Evolutionary conservation across 2,797 vertebrate genomes (phyloP).

Genomic region (Gymnothorax reevesii): DNA sequence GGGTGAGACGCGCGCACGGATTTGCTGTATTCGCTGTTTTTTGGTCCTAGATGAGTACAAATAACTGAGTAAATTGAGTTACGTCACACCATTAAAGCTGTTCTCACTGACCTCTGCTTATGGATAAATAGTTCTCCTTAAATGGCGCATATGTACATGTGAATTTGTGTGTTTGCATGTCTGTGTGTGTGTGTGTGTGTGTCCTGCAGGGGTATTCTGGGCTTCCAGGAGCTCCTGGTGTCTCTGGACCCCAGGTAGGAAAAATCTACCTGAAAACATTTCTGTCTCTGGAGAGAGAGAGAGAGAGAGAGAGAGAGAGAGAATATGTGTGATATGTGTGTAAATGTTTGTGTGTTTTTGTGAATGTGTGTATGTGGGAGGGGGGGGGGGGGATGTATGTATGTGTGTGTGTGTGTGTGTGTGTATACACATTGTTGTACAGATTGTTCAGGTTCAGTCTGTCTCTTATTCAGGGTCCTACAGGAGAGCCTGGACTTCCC

Average conservation of each 20-base stretch:
- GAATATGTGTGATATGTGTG: no score
- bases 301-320: no score
- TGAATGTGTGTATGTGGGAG: not conserved
- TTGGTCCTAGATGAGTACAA: not conserved
- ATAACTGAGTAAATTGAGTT: not conserved
- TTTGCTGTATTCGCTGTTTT: no score
- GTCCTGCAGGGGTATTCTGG: not conserved
- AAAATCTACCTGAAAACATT: not conserved
- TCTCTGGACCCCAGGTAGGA: not conserved
- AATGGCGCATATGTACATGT: not conserved
- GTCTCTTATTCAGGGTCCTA: constrained; percentile 52
- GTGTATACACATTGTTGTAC: not conserved
- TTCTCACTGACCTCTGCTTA: not conserved
- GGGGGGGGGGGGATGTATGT: not conserved
- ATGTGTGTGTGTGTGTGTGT: not conserved
- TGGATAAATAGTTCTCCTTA: not conserved
- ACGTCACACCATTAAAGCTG: no score
- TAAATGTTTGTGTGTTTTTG: no score
- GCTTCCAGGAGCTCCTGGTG: not conserved
- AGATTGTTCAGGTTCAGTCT: not conserved
- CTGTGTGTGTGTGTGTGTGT: not conserved
- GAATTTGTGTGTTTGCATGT: not conserved
- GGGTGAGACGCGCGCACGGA: not conserved
- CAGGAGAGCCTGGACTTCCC: constrained; percentile 62
- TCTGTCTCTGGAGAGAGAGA: not conserved